phyloP scores from a whole-genome alignment of 1,140 invertebrate genomes.

The Drosophila setifemur region DNA sequence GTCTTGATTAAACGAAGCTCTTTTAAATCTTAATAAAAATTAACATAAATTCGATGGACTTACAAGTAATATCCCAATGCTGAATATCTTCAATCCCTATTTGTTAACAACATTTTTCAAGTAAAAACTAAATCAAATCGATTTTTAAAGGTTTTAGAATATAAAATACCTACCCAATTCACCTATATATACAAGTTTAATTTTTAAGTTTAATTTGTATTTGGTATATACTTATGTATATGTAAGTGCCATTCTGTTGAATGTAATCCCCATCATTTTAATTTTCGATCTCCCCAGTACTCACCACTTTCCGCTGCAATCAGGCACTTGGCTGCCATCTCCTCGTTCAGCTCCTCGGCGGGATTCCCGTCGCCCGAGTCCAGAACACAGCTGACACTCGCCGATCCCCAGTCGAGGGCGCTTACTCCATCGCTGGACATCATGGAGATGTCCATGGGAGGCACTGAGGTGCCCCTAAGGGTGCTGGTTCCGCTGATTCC shows the following conservation, averaged over 20 bases:
- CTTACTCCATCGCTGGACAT: slow-evolving; percentile 61
- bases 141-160: too few relatives aligned
- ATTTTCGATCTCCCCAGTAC: slow-evolving; percentile 26
- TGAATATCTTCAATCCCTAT: too few relatives aligned
- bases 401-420: slow-evolving; percentile 60
- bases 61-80: too few relatives aligned
- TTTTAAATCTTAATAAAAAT: too few relatives aligned
- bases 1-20: not conserved
- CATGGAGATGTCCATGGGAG: slow-evolving; percentile 61
- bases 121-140: too few relatives aligned
- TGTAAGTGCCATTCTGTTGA: too few relatives aligned
- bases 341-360: slow-evolving; percentile 64
- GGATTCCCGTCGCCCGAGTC: slow-evolving; percentile 56
- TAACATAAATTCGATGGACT: too few relatives aligned
- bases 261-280: too few relatives aligned
- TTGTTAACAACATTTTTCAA: not conserved
- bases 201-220: too few relatives aligned
- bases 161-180: too few relatives aligned
- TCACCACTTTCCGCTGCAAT: slow-evolving; percentile 75
- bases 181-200: too few relatives aligned
- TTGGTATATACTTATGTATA: too few relatives aligned
- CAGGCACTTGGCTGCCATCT: slow-evolving; percentile 71
- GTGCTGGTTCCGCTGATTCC: slow-evolving; percentile 60
- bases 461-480: slow-evolving; percentile 61
- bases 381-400: slow-evolving; percentile 59